phyloP scores from a whole-genome alignment of 2,797 vertebrate species.

The Botia almorhae region DNA sequence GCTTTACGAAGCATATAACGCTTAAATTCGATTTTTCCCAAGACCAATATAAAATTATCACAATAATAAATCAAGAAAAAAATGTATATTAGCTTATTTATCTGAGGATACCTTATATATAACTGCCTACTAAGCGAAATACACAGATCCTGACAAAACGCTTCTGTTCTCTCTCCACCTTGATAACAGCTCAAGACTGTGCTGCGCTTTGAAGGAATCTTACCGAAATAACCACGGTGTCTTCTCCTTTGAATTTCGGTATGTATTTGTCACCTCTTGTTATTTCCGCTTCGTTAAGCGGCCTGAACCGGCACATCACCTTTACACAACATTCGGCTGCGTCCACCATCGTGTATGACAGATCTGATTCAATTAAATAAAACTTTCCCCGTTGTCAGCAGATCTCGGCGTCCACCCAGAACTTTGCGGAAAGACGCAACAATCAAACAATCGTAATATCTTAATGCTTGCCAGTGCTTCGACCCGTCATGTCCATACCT shows the following conservation, averaged over 20 bases:
- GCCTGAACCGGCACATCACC: conserved; percentile 95
- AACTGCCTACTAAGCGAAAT: background rate
- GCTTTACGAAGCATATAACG: background rate
- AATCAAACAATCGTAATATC: conserved; percentile 33
- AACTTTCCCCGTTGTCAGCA: conserved; percentile 36
- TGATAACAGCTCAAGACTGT: background rate
- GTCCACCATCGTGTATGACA: conserved; percentile 76
- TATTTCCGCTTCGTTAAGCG: conserved; percentile 88
- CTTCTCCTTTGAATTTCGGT: conserved; percentile 91
- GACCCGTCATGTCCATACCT: conserved; percentile 4
- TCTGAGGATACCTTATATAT: background rate
- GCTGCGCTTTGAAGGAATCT: conserved; percentile 66
- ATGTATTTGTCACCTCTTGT: conserved; percentile 89
- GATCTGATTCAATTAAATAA: conserved; percentile 18
- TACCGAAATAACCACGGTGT: conserved; percentile 91
- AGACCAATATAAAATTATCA: background rate
- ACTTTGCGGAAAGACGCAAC: conserved; percentile 22
- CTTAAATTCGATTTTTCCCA: background rate
- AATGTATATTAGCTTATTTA: background rate
- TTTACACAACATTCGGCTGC: conserved; percentile 92
- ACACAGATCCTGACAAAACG: background rate
- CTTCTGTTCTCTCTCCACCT: background rate
- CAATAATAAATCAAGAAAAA: background rate
- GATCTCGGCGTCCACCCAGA: conserved; percentile 1
- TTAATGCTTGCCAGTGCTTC: conserved; percentile 12